A percentile compares a stretch with the other conserved stretches of the same genome.
Conservation (phyloP, 2,113 vertebrate genomes). For the Lycaon pictus region DNA sequence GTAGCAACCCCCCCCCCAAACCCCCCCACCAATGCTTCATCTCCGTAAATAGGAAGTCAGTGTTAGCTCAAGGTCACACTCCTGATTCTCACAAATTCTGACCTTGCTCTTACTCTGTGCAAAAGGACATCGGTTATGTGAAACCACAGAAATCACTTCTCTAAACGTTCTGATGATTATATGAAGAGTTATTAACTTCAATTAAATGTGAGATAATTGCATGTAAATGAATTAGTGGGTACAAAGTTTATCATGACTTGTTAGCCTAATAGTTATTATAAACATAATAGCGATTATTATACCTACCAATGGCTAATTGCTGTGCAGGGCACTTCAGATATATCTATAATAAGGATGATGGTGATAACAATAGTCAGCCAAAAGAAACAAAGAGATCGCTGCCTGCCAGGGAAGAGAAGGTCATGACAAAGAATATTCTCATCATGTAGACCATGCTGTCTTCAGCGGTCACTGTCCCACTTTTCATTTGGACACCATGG, state of each 20-base stretch:
- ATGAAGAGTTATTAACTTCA: constrained; percentile 25
- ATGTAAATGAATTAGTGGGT: not conserved
- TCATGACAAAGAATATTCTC: not conserved
- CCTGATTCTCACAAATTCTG: not conserved
- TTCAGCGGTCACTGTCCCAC: not conserved
- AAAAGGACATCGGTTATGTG: not conserved
- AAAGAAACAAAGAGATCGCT: not conserved
- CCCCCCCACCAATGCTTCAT: not conserved
- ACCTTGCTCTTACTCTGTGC: not conserved
- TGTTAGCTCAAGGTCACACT: not conserved
- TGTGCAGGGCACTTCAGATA: not conserved
- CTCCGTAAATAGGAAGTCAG: not conserved
- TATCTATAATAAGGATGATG: not conserved
- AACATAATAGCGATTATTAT: not conserved
- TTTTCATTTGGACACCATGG: not conserved
- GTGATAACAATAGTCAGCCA: not conserved
- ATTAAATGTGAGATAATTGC: not conserved
- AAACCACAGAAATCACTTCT: constrained; percentile 1
- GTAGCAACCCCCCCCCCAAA: no score
- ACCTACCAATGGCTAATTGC: not conserved
- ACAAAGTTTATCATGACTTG: not conserved
- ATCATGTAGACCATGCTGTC: not conserved
- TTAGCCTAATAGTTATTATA: not conserved
- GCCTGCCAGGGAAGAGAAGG: not conserved
- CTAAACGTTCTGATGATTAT: constrained; percentile 12